Evolutionary conservation across 2,888 invertebrate species (phyloP).

Genomic region (Barypeithes pellucidus): DNA sequence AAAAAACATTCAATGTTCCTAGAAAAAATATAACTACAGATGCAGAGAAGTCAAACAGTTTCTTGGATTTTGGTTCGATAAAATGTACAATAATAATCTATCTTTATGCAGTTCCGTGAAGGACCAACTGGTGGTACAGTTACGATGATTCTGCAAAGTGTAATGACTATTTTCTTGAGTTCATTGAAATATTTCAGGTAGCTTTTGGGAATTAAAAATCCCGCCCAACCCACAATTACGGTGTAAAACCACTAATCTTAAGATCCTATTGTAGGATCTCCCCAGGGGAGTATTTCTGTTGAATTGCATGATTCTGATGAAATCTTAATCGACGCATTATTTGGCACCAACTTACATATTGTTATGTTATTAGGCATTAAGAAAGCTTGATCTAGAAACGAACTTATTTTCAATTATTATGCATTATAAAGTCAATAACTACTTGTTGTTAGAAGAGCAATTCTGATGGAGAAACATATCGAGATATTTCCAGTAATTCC

Average conservation of each 20-base stretch:
- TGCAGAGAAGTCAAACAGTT: not conserved
- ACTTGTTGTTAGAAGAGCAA: too few species aligned
- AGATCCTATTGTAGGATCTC: not conserved
- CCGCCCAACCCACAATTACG: not conserved
- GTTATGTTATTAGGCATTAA: too few species aligned
- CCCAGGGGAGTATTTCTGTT: not conserved
- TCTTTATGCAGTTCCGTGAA: not conserved
- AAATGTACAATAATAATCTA: not conserved
- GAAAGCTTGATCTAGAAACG: too few species aligned
- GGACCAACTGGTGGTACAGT: not conserved
- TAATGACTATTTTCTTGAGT: not conserved
- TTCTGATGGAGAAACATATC: too few species aligned
- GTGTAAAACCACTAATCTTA: conserved; percentile 6
- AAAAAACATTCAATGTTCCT: not conserved
- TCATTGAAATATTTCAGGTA: conserved; percentile 15
- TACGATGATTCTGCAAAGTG: not conserved
- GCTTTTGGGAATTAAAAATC: conserved; percentile 1
- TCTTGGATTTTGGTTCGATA: not conserved
- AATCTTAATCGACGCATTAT: not conserved
- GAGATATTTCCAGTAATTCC: not conserved
- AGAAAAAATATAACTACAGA: not conserved
- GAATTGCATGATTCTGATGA: not conserved
- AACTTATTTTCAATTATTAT: too few species aligned
- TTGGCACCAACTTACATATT: too few species aligned
- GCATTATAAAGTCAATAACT: too few species aligned